phyloP scores from a whole-genome alignment of 2,888 invertebrate genomes.

The Iselma pallidipennis region DNA sequence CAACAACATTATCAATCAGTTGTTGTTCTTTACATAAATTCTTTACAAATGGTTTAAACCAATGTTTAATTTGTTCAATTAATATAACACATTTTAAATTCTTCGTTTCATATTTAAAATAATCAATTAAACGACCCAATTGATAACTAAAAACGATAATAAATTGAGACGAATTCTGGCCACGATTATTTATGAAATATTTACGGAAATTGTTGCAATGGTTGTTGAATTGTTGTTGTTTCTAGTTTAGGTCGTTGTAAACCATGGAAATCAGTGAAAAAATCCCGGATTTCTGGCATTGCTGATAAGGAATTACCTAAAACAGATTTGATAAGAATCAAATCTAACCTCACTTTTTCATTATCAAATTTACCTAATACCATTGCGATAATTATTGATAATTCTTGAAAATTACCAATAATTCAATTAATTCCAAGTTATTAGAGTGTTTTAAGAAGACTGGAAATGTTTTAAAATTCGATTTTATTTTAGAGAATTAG shows the following conservation, averaged over 20 bases:
- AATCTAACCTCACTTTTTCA: slow-evolving; percentile 4
- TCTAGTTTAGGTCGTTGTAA: slow-evolving; percentile 33
- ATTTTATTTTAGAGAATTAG: too few species aligned
- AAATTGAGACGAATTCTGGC: not conserved
- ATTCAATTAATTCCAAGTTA: not conserved
- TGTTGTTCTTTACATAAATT: slow-evolving; percentile 3
- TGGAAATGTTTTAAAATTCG: too few species aligned
- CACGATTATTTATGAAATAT: slow-evolving; percentile 2
- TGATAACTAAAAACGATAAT: slow-evolving; percentile 6
- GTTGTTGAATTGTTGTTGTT: slow-evolving; percentile 14
- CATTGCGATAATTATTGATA: slow-evolving; percentile 38
- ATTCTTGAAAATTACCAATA: slow-evolving; percentile 40
- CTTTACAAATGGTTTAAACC: slow-evolving; percentile 7
- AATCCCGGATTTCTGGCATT: slow-evolving; percentile 15
- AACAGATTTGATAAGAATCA: not conserved
- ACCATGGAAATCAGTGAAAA: slow-evolving; percentile 43
- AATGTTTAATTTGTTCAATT: slow-evolving; percentile 16
- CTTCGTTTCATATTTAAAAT: slow-evolving; percentile 11
- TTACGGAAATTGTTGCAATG: slow-evolving; percentile 10
- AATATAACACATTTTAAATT: slow-evolving; percentile 11
- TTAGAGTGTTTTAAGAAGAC: too few species aligned
- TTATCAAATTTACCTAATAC: slow-evolving; percentile 11
- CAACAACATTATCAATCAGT: slow-evolving; percentile 6
- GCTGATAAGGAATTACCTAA: slow-evolving; percentile 1
- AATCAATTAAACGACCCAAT: slow-evolving; percentile 7